A percentile compares a stretch with the other conserved stretches of the same genome.
Evolutionary conservation across 2,797 vertebrate genomes (phyloP).

Genomic region (Bucorvus abyssinicus): DNA sequence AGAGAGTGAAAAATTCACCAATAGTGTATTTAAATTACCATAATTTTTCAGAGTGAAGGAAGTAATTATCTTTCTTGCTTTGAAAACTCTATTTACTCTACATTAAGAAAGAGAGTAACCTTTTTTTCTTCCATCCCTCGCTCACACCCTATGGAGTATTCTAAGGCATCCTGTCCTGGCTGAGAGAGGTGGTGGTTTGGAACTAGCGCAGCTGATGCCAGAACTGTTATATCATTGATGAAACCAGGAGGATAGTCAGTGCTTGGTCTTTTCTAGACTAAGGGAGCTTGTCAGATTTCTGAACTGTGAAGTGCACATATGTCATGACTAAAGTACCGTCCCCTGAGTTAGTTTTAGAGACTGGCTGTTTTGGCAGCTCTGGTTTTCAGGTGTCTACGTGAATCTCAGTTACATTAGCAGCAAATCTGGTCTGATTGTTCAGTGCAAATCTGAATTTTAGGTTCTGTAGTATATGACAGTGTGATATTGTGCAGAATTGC

Average conservation of each 20-base stretch:
- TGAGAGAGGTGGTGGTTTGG: constrained; percentile 18
- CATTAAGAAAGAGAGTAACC: neutral
- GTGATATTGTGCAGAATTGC: neutral
- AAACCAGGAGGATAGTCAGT: constrained; percentile 23
- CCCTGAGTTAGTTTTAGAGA: neutral
- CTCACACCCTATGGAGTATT: neutral
- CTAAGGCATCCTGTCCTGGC: neutral
- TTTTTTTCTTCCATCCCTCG: constrained; percentile 1
- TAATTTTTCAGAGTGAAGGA: neutral
- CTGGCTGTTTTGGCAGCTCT: constrained; percentile 15
- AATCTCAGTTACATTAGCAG: neutral
- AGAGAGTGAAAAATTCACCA: neutral
- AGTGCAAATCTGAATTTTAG: neutral
- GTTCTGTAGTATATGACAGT: neutral
- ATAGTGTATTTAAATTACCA: neutral
- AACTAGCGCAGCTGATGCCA: constrained; percentile 1
- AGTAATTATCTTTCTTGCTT: neutral
- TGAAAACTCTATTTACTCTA: neutral
- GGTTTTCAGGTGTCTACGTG: neutral
- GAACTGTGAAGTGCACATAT: neutral
- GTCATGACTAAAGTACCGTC: neutral
- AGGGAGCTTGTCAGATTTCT: constrained; percentile 31
- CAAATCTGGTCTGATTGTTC: neutral
- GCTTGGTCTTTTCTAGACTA: constrained; percentile 48
- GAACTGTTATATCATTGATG: constrained; percentile 32